These are phyloP conservation scores for Pteromalus puparum DNA, from an alignment of 1,140 invertebrate genomes.

Conservation along the genomic window DNA sequence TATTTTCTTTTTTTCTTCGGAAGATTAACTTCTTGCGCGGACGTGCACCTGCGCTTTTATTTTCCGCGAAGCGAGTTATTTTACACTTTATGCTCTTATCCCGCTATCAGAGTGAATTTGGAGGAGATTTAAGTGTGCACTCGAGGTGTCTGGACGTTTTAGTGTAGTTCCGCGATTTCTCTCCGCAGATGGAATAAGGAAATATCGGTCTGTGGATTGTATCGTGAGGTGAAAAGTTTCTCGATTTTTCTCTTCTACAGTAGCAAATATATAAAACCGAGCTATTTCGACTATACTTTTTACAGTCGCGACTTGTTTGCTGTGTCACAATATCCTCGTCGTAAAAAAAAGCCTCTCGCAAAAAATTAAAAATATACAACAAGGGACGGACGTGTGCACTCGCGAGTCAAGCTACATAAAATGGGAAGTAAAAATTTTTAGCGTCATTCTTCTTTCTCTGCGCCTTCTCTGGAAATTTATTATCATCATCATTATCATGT, in stretches of 20 bases:
- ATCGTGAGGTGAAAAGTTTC: no score
- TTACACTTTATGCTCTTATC: slow-evolving; percentile 34
- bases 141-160: not conserved
- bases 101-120: slow-evolving; percentile 14
- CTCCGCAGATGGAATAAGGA: not conserved
- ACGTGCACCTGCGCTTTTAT: not conserved
- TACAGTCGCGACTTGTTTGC: not conserved
- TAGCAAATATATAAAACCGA: no score
- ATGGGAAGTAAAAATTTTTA: slow-evolving; percentile 10
- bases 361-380: slow-evolving; percentile 2
- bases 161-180: not conserved
- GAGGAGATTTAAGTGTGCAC: slow-evolving; percentile 28
- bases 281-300: no score
- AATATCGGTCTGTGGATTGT: no score
- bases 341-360: not conserved
- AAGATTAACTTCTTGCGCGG: slow-evolving; percentile 45
- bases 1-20: slow-evolving; percentile 17
- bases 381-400: not conserved
- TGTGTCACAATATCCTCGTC: not conserved
- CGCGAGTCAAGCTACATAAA: slow-evolving; percentile 6
- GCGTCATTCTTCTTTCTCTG: no score
- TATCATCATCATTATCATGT: slow-evolving; percentile 4
- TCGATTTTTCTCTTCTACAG: not conserved
- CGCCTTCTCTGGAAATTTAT: not conserved
- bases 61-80: slow-evolving; percentile 6